These are phyloP conservation scores for Gymnoscelis rufifasciata DNA, from an alignment of 2,888 invertebrate species.

Conservation along the genomic window DNA sequence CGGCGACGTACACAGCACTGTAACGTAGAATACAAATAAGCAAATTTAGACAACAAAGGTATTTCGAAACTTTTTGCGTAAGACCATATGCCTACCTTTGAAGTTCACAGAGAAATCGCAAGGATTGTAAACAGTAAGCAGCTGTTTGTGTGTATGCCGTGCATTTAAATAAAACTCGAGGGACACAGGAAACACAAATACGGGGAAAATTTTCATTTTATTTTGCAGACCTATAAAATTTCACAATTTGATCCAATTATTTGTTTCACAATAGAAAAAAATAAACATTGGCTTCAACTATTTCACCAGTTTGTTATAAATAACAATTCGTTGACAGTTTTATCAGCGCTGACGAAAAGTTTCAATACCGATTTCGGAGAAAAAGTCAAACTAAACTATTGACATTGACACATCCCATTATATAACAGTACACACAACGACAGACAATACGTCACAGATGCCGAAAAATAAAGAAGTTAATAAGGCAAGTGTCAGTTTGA, in stretches of 20 bases:
- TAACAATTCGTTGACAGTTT: too few relatives aligned
- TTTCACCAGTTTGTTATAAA: too few relatives aligned
- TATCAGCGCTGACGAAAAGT: too few relatives aligned
- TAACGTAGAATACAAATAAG: slow-evolving; percentile 30
- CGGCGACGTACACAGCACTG: slow-evolving; percentile 86
- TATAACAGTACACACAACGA: too few relatives aligned
- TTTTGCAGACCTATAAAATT: neutral
- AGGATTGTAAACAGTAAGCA: slow-evolving; percentile 90
- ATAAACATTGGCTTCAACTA: too few relatives aligned
- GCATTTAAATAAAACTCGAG: slow-evolving; percentile 88
- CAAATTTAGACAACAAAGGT: neutral
- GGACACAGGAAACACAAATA: slow-evolving; percentile 89
- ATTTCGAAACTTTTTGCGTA: neutral
- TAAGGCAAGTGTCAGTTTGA: too few relatives aligned
- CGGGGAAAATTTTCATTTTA: slow-evolving; percentile 83
- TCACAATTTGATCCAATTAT: neutral
- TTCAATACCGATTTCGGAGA: too few relatives aligned
- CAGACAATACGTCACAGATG: too few relatives aligned
- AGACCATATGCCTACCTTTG: slow-evolving; percentile 80
- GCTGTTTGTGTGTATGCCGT: slow-evolving; percentile 87
- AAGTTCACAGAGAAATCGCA: slow-evolving; percentile 89
- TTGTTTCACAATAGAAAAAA: neutral
- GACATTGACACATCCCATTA: too few relatives aligned
- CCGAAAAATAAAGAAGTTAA: too few relatives aligned
- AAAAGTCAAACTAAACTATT: too few relatives aligned